phyloP scores from a whole-genome alignment of 2,888 invertebrate species.

The Zelleria hepariella region DNA sequence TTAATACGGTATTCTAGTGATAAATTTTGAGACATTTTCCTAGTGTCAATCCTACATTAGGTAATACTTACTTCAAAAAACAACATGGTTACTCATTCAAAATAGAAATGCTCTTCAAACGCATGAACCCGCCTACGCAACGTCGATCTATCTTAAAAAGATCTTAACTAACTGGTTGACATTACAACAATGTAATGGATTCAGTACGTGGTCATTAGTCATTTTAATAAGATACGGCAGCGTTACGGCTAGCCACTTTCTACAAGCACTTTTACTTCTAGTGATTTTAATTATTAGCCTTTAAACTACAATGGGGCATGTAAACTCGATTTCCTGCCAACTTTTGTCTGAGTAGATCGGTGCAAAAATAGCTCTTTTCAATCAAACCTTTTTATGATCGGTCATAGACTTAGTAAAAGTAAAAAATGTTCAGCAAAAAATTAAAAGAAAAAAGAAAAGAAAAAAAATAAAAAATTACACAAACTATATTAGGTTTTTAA shows the following conservation, averaged over 20 bases:
- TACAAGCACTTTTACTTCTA: slow-evolving; percentile 8
- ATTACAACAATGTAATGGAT: slow-evolving; percentile 20
- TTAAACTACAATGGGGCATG: background rate
- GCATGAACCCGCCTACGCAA: slow-evolving; percentile 15
- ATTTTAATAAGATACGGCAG: slow-evolving; percentile 7
- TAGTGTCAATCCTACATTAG: no score
- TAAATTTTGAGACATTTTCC: background rate
- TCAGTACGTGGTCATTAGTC: slow-evolving; percentile 14
- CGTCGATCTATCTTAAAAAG: slow-evolving; percentile 17
- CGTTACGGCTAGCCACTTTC: slow-evolving; percentile 11
- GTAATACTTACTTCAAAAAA: no score
- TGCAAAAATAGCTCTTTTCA: no score
- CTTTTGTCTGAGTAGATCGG: background rate
- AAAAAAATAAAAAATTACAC: no score
- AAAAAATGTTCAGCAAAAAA: no score
- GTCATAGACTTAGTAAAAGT: no score
- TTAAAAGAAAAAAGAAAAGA: no score
- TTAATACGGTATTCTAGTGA: no score
- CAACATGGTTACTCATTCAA: background rate
- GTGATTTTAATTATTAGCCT: background rate
- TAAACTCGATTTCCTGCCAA: background rate
- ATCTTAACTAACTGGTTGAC: slow-evolving; percentile 20
- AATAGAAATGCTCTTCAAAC: slow-evolving; percentile 3
- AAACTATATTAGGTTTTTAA: no score
- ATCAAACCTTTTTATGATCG: no score